Conservation (phyloP, 2,888 invertebrate genomes). For the Lasiommata megera region DNA sequence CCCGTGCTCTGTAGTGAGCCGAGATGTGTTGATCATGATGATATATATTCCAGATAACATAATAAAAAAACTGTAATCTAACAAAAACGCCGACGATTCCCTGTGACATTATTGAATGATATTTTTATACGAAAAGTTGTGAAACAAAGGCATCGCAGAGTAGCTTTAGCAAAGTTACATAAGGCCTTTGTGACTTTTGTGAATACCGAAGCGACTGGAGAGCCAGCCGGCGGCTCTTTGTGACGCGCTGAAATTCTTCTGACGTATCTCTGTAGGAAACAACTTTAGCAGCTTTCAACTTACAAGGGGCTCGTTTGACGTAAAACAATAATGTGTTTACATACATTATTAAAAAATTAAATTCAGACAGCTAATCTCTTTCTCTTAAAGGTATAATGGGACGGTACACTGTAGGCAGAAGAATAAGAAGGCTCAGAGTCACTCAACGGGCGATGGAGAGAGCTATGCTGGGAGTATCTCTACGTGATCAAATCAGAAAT, state of each 20-base stretch:
- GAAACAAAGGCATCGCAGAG: neutral
- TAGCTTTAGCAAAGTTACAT: slow-evolving; percentile 2
- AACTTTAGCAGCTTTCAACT: neutral
- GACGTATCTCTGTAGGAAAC: slow-evolving; percentile 23
- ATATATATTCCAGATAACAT: no score
- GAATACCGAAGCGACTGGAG: neutral
- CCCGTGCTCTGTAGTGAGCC: no score
- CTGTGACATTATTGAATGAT: neutral
- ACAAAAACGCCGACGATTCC: neutral
- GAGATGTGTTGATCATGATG: no score
- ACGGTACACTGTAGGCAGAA: no score
- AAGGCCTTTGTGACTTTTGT: slow-evolving; percentile 7
- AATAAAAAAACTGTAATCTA: neutral
- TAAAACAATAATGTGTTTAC: slow-evolving; percentile 50
- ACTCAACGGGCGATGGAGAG: no score
- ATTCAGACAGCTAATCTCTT: no score
- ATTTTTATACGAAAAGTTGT: neutral
- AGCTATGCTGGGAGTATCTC: no score
- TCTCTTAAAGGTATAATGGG: no score
- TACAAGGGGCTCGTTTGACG: slow-evolving; percentile 50
- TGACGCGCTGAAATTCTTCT: slow-evolving; percentile 16
- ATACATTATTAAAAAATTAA: no score
- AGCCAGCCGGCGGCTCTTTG: neutral
- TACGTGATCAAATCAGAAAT: no score
- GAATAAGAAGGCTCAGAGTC: no score